Evolutionary conservation across 1,140 invertebrate genomes (phyloP).

Genomic region (Lethocerus indicus): DNA sequence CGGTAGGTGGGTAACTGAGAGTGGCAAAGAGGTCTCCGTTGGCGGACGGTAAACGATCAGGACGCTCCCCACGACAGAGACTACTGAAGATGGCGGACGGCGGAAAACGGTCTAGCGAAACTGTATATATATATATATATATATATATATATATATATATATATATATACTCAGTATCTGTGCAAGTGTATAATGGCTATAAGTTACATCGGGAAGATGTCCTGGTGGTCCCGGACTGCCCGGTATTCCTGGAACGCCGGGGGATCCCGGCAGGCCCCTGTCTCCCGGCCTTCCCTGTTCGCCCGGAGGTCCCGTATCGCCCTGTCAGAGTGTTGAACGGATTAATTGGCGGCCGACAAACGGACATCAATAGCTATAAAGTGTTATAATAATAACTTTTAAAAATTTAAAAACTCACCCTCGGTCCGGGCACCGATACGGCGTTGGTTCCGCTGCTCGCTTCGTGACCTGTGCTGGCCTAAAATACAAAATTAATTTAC

Average conservation of each 20-base stretch:
- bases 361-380: not conserved
- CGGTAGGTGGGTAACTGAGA: too few species aligned
- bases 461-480: constrained; percentile 19
- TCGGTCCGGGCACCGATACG: not conserved
- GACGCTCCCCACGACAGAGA: not conserved
- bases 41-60: not conserved
- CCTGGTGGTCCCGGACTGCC: constrained; percentile 51
- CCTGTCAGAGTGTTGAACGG: too few species aligned
- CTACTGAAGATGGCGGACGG: not conserved
- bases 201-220: constrained; percentile 51
- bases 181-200: not conserved
- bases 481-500: constrained; percentile 17
- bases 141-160: not conserved
- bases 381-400: not conserved
- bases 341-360: too few species aligned
- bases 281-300: constrained; percentile 40
- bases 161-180: not conserved
- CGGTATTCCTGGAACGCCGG: constrained; percentile 43
- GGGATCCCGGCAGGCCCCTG: constrained; percentile 36
- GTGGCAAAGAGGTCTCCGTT: too few species aligned
- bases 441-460: constrained; percentile 20
- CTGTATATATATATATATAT: not conserved
- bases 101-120: not conserved
- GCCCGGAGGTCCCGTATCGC: constrained; percentile 34
- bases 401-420: not conserved